Conservation (phyloP, 2,113 vertebrate species). For the Polyodon spathula region DNA sequence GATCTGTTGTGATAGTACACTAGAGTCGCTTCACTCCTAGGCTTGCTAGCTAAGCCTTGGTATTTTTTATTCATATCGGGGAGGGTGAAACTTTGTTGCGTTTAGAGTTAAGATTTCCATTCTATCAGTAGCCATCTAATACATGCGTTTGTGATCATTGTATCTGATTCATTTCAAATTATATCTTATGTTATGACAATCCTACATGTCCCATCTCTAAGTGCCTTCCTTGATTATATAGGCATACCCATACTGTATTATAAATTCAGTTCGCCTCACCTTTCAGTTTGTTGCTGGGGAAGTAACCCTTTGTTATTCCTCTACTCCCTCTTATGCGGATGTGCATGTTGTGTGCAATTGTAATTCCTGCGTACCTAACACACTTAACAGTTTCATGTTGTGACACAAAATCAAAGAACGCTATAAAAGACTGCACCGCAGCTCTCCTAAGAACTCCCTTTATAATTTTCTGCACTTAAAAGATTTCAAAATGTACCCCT, state of each 20-base stretch:
- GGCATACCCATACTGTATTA: neutral
- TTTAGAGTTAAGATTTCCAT: too few relatives aligned
- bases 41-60: too few relatives aligned
- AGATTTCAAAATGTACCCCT: neutral
- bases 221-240: neutral
- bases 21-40: too few relatives aligned
- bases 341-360: neutral
- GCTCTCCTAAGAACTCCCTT: neutral
- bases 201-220: neutral
- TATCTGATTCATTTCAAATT: neutral
- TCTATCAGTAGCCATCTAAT: too few relatives aligned
- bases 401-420: too few relatives aligned
- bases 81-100: too few relatives aligned
- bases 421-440: too few relatives aligned
- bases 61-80: too few relatives aligned
- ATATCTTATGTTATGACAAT: neutral
- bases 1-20: too few relatives aligned
- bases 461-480: neutral
- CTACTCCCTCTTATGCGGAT: neutral
- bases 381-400: too few relatives aligned
- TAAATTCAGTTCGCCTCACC: neutral
- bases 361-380: neutral
- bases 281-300: conserved; percentile 6
- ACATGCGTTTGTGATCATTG: too few relatives aligned
- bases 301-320: conserved; percentile 1